Conservation (phyloP, 37 sponge, comb jelly and placozoan species). For the Aplysina aerophoba region DNA sequence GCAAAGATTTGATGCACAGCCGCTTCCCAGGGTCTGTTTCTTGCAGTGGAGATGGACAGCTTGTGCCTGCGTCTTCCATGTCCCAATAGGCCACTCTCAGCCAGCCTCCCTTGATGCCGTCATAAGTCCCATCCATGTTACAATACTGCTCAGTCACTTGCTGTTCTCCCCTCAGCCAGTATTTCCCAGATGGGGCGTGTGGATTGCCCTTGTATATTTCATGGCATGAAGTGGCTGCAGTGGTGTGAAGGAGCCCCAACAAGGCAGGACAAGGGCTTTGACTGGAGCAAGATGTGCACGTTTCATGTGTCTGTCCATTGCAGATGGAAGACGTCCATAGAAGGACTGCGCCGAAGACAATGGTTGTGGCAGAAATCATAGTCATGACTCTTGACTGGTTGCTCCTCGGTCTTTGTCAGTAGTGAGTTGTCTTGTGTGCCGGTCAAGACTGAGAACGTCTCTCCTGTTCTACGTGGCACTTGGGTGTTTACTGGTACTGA, state of each 20-base stretch:
- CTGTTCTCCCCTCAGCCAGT: background rate
- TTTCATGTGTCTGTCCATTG: no score
- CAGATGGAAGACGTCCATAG: no score
- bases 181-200: background rate
- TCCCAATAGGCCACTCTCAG: slow-evolving; percentile 34
- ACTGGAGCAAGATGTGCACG: no score
- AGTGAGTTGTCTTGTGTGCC: no score
- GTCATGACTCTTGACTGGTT: no score
- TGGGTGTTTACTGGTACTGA: no score
- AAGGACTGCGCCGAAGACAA: no score
- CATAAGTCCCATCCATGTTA: background rate
- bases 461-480: no score
- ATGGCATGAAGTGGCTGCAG: background rate
- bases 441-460: no score
- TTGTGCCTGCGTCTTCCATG: background rate
- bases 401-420: no score
- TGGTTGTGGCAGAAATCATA: no score
- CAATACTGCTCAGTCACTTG: background rate
- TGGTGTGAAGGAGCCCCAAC: background rate
- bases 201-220: slow-evolving; percentile 15
- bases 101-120: slow-evolving; percentile 27
- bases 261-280: no score
- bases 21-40: background rate
- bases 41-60: background rate
- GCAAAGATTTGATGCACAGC: background rate